These are phyloP conservation scores for Hypsopygia costalis DNA, from an alignment of 2,888 invertebrate species.

Conservation along the genomic window DNA sequence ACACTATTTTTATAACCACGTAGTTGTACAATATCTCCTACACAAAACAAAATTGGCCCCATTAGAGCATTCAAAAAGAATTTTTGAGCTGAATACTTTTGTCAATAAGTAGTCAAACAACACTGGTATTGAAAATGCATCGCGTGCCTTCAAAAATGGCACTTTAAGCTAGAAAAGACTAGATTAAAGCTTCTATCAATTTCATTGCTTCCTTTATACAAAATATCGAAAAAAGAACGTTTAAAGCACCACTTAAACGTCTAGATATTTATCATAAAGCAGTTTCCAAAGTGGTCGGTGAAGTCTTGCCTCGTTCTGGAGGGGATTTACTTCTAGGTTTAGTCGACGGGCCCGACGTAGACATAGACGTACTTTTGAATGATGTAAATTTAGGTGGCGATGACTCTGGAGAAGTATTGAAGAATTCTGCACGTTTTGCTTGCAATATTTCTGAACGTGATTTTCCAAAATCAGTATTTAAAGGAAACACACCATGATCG, in stretches of 20 bases:
- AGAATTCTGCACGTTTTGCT: constrained; percentile 83
- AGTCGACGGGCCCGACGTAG: constrained; percentile 34
- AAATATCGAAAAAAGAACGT: constrained; percentile 31
- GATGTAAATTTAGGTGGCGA: constrained; percentile 63
- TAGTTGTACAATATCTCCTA: constrained; percentile 45
- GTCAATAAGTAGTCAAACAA: constrained; percentile 31
- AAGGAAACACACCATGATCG: constrained; percentile 71
- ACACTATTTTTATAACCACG: constrained; percentile 53
- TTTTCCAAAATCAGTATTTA: constrained; percentile 56
- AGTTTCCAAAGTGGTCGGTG: constrained; percentile 82
- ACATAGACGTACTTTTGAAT: constrained; percentile 60
- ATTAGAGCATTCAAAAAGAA: constrained; percentile 47
- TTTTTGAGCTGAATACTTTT: constrained; percentile 48
- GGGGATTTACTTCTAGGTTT: constrained; percentile 46
- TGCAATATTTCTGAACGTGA: constrained; percentile 77
- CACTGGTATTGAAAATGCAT: constrained; percentile 47
- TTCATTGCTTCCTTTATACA: constrained; percentile 53
- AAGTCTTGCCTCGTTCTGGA: constrained; percentile 57
- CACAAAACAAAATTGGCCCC: constrained; percentile 67
- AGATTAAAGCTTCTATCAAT: constrained; percentile 77
- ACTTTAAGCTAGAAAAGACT: constrained; percentile 70
- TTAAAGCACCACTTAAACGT: constrained; percentile 53
- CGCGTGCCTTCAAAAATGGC: constrained; percentile 61
- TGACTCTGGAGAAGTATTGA: constrained; percentile 58
- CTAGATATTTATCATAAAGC: constrained; percentile 74